Conservation (phyloP, 2,888 invertebrate genomes). For the Dryobotodes eremita region DNA sequence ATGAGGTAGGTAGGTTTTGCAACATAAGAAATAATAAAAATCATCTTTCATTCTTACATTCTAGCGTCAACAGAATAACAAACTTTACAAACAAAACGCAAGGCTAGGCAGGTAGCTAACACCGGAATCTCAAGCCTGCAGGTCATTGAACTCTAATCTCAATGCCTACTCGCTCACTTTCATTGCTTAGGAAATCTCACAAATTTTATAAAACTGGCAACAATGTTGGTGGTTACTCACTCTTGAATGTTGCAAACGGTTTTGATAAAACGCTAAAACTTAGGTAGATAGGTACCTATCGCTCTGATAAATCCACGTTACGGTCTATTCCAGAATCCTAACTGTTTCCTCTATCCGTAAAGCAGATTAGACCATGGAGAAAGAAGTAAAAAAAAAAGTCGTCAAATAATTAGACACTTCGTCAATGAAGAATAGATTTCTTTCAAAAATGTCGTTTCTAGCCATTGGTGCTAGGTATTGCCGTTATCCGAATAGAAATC, state of each 20-base stretch:
- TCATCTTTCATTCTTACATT: conserved; percentile 17
- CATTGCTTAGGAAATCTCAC: conserved; percentile 43
- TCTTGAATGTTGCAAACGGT: conserved; percentile 22
- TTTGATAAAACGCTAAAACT: conserved; percentile 15
- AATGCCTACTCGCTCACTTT: conserved; percentile 48
- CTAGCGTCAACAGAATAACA: not conserved
- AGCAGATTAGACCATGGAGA: not conserved
- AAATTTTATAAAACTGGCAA: conserved; percentile 31
- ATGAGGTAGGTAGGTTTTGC: conserved; percentile 14
- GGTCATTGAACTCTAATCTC: conserved; percentile 52
- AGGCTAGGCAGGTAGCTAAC: not conserved
- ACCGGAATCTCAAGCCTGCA: conserved; percentile 24
- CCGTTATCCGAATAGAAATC: conserved; percentile 53
- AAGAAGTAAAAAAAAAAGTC: conserved; percentile 7
- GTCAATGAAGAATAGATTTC: conserved; percentile 14
- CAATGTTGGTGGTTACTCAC: conserved; percentile 5
- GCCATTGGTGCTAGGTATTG: not conserved
- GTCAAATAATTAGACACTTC: conserved; percentile 13
- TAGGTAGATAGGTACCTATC: not conserved
- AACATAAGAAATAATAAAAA: conserved; percentile 7
- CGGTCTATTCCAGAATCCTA: not conserved
- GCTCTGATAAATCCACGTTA: not conserved
- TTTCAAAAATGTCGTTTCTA: conserved; percentile 18
- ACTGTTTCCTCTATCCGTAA: not conserved
- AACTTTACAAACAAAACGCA: conserved; percentile 20